These are phyloP conservation scores for Platycheirus rosarum DNA, from an alignment of 2,888 invertebrate genomes.

Conservation along the genomic window DNA sequence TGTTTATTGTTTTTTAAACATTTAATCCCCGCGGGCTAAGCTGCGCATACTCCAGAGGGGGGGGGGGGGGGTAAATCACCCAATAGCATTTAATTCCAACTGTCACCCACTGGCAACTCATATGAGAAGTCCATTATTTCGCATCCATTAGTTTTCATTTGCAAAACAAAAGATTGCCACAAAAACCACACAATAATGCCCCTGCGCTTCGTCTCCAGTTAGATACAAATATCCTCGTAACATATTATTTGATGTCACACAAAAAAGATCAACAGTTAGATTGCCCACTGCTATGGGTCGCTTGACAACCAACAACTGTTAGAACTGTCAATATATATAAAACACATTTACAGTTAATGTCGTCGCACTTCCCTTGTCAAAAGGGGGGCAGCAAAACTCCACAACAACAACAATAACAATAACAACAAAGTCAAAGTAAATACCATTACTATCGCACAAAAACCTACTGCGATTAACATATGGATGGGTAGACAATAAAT, in stretches of 20 bases:
- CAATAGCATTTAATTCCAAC: no score
- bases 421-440: constrained; percentile 29
- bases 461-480: constrained; percentile 48
- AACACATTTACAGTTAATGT: constrained; percentile 24
- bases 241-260: constrained; percentile 3
- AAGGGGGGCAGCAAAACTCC: constrained; percentile 24
- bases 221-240: not conserved
- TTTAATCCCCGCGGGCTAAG: no score
- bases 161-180: constrained; percentile 1
- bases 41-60: no score
- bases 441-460: constrained; percentile 36
- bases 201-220: not conserved
- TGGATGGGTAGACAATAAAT: constrained; percentile 53
- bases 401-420: constrained; percentile 35
- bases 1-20: no score
- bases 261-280: constrained; percentile 37
- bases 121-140: not conserved
- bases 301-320: constrained; percentile 11
- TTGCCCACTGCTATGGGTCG: not conserved
- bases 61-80: no score
- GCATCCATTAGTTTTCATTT: not conserved
- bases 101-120: not conserved
- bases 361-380: constrained; percentile 1
- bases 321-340: constrained; percentile 23
- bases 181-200: not conserved